A percentile compares a stretch with the other conserved stretches of the same genome.
Conservation (phyloP, 2,797 vertebrate species). For the Percopsis omiscomaycus region DNA sequence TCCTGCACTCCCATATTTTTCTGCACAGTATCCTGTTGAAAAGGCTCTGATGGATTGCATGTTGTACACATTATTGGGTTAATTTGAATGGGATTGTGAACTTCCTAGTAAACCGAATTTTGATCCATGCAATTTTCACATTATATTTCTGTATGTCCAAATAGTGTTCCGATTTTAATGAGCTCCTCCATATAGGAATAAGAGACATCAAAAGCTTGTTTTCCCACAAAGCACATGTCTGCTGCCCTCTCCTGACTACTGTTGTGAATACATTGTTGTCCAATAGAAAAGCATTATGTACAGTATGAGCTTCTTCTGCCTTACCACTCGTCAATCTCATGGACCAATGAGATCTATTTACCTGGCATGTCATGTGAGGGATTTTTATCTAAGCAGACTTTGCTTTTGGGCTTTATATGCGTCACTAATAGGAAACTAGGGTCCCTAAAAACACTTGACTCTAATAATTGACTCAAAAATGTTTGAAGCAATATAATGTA, state of each 20-base stretch:
- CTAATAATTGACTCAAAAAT: too few species aligned
- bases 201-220: constrained; percentile 43
- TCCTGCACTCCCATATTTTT: constrained; percentile 35
- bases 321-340: background rate
- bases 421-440: too few species aligned
- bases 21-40: constrained; percentile 40
- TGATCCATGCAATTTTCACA: constrained; percentile 20
- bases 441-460: too few species aligned
- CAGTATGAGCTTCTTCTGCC: background rate
- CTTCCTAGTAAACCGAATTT: constrained; percentile 55
- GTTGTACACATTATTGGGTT: constrained; percentile 60
- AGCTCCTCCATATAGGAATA: constrained; percentile 50
- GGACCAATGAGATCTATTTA: background rate
- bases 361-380: too few species aligned
- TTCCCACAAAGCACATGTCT: constrained; percentile 48
- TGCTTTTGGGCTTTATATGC: too few species aligned
- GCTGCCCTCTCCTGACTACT: constrained; percentile 66
- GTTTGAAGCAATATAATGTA: too few species aligned
- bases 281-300: background rate
- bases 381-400: too few species aligned
- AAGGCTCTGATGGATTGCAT: constrained; percentile 40
- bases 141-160: constrained; percentile 43
- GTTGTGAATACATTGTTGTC: constrained; percentile 31
- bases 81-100: constrained; percentile 60
- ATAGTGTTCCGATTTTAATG: constrained; percentile 54